Evolutionary conservation across 1,140 invertebrate species (phyloP), one percentile per base, ranked within the genome.

Genomic region (Hyles vespertilio): DNA sequence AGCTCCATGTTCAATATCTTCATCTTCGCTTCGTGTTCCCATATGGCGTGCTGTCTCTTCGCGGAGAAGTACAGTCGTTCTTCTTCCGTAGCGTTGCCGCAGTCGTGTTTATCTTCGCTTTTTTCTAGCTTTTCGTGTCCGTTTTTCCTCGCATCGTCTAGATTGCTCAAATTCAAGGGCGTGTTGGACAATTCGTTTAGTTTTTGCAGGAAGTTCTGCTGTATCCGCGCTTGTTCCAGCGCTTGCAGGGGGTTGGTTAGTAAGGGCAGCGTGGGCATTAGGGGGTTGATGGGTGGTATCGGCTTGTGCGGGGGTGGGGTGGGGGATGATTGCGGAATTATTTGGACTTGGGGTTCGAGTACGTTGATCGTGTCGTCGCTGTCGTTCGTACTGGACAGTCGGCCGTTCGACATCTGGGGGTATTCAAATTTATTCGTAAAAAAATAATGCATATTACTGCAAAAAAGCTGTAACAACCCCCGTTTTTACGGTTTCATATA

Each of bases 11-110:
- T 88, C 5, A 90, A 65, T 7, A 89, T 89, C 58, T 89, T 89
- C 89, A 90, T 90, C 63, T 87, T 89, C 3, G 87, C 86, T 45
- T 90, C 88, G 70, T 89, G 89, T 51, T 89, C 89, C 84, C 82
- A 86, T 59, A 89, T 81, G 0, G 89, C 88, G 69, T 90, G 89
- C 44, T 90, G 88, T 9, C 89, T 63, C 63, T 89, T 89, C 9
- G 89, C 86, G 0, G 74, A 73, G 65, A 85, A 90, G 58, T 89
- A 90, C 40, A 89, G 61, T 32, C 84, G 74, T 49, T 90, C 89
- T 49, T 89, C 89, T 12, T 90, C 89, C 0, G 82, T 85, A 1
- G 82, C 81, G 0, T 70, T 71, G 0, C 69, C 73, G 51, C 70
- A 77, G 47, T 86, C 84, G 45, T 81, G 73, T 64, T 77, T 84